Evolutionary conservation across 1,140 invertebrate genomes (phyloP).

Genomic region (Habropoda laboriosa): DNA sequence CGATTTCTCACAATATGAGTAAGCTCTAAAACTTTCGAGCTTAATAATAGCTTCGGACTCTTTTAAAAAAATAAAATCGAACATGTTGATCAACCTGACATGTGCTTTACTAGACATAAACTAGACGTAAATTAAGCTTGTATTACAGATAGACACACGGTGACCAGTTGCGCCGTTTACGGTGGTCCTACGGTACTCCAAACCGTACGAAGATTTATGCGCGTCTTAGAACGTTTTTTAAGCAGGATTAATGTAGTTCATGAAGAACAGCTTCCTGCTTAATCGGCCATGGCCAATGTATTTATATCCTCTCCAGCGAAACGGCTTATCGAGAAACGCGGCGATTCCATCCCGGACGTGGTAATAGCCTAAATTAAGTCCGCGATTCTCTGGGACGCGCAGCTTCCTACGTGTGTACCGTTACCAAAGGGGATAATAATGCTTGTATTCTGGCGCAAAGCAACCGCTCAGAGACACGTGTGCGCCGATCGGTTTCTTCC

Average conservation of each 20-base stretch:
- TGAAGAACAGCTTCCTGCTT: constrained; percentile 31
- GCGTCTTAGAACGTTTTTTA: constrained; percentile 49
- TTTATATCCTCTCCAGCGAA: constrained; percentile 61
- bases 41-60: too few relatives aligned
- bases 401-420: constrained; percentile 32
- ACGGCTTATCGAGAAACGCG: constrained; percentile 63
- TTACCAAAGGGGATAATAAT: constrained; percentile 59
- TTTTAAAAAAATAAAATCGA: too few relatives aligned
- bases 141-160: not conserved
- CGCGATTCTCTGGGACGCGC: constrained; percentile 16
- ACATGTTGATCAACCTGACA: too few relatives aligned
- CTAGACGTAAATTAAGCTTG: not conserved
- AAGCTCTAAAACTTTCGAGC: too few relatives aligned
- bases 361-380: constrained; percentile 70
- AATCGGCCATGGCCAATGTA: constrained; percentile 27
- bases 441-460: constrained; percentile 2
- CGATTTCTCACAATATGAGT: too few relatives aligned
- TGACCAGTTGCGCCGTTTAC: not conserved
- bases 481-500: constrained; percentile 27
- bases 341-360: constrained; percentile 30
- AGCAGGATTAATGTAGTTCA: constrained; percentile 51
- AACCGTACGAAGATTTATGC: constrained; percentile 56
- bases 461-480: too few relatives aligned
- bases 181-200: not conserved
- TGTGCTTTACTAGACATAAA: too few relatives aligned